Conservation (phyloP, 2,888 invertebrate genomes). For the Ophraella communa region DNA sequence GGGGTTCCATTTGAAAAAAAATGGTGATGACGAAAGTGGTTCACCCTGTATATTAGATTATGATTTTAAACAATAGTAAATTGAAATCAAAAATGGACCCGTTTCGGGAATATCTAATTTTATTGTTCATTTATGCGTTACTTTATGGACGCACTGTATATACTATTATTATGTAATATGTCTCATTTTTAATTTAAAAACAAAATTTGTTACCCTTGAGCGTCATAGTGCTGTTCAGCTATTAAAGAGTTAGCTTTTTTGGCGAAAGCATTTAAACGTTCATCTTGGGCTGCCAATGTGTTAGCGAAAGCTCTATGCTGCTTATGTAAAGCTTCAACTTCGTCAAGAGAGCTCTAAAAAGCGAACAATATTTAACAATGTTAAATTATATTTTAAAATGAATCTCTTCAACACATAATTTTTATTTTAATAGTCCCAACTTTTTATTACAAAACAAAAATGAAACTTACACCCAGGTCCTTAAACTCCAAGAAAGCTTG, state of each 20-base stretch:
- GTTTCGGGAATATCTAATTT: too few species aligned
- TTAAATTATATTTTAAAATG: not conserved
- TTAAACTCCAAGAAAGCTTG: slow-evolving; percentile 91
- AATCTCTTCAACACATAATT: not conserved
- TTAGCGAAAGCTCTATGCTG: slow-evolving; percentile 94
- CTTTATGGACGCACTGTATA: too few species aligned
- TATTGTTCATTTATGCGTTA: too few species aligned
- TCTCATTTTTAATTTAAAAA: not conserved
- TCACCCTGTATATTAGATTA: too few species aligned
- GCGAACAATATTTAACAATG: not conserved
- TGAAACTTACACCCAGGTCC: slow-evolving; percentile 77
- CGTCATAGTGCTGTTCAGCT: slow-evolving; percentile 79
- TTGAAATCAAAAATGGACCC: too few species aligned
- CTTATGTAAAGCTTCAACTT: slow-evolving; percentile 90
- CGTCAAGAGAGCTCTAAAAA: slow-evolving; percentile 80
- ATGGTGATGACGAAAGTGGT: too few species aligned
- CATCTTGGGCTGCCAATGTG: slow-evolving; percentile 91
- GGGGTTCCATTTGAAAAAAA: too few species aligned
- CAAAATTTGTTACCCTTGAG: slow-evolving; percentile 68
- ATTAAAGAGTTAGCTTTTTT: slow-evolving; percentile 84
- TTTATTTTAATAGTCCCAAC: not conserved
- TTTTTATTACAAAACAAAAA: slow-evolving; percentile 12
- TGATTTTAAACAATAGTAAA: too few species aligned
- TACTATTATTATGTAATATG: not conserved
- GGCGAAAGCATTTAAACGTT: slow-evolving; percentile 81